A percentile compares a stretch with the other conserved stretches of the same genome.
phyloP scores from a whole-genome alignment of 2,113 vertebrate genomes.

The Physeter macrocephalus region DNA sequence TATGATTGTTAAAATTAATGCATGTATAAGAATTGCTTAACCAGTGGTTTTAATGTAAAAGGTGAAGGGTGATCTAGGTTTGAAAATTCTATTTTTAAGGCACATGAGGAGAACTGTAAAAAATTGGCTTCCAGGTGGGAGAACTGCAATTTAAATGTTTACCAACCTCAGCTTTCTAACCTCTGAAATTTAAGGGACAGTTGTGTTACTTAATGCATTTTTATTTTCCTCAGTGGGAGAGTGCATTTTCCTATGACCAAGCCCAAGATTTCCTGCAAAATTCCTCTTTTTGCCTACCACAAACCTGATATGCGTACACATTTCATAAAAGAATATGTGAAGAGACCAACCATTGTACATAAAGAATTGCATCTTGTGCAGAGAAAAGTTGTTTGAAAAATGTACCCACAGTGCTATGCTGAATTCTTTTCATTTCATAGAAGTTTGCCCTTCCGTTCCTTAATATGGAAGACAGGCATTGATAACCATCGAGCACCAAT shows the following conservation, averaged over 20 bases:
- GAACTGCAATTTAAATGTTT: constrained; percentile 54
- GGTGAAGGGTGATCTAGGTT: neutral
- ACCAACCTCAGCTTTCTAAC: constrained; percentile 48
- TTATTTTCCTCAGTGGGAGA: constrained; percentile 69
- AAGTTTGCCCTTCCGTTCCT: neutral
- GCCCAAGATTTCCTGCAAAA: constrained; percentile 46
- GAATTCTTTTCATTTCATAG: neutral
- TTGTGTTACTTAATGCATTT: constrained; percentile 57
- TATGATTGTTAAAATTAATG: neutral
- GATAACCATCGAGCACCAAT: neutral
- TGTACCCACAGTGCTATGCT: neutral
- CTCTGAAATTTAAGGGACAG: constrained; percentile 58
- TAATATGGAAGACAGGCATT: neutral
- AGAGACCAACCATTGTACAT: neutral
- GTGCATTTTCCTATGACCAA: constrained; percentile 68
- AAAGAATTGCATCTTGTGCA: neutral
- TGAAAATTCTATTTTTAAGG: constrained; percentile 49
- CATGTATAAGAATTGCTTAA: neutral
- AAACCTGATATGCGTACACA: constrained; percentile 53
- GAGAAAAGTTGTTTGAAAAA: neutral
- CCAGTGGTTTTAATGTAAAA: neutral
- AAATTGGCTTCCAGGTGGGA: constrained; percentile 52
- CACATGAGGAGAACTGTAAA: constrained; percentile 18
- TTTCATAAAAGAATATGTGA: constrained; percentile 26
- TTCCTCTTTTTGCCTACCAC: constrained; percentile 20